Base-by-base conservation (phyloP, 1,140 invertebrate genomes). In the Lycorma delicatula region DNA sequence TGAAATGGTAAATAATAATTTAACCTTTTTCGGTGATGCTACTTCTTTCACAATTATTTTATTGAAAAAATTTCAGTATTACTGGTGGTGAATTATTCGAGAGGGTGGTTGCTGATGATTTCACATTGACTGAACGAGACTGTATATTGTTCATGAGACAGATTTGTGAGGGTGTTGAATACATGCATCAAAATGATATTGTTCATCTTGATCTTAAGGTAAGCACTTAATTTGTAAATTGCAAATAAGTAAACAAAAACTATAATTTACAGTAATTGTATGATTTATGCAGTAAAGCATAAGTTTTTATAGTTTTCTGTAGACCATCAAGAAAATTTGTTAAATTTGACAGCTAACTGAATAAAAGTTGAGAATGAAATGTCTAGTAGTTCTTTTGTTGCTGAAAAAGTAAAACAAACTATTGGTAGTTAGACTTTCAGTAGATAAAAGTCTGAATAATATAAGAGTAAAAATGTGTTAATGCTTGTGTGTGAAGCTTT, bases 51-150 rank as follows among this genome's bases (percentile, higher is more conserved):
- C 6, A 16, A 25, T 44, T 29, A 26, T 0, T 49, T 34, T 54
- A 16, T 47, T 22, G n/a, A n/a, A n/a, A n/a, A n/a, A n/a, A n/a
- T 66, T 72, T 23, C 68, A 94, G 93, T 67, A 86, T 95, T 66
- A 87, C 87, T 61, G 93, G 93, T 20, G 93, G 92, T 1, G 92
- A 97, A 72, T 73, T 97, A 26, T 95, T 96, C 66, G 92, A 95
- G 68, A 77, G 92, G 54, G 89, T 96, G 5, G 87, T 91, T 0
- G 89, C 88, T 3, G 92, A 95, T 63, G 91, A 96, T 68, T 92
- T 94, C 67, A 90, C 89, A 0, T 74, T 95, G 11, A 94, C 91
- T 1, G 93, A 97, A 75, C 77, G 81, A 62, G 91, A 95, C 70
- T 91, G 91, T 68, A 86, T 93, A 46, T 76, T 91, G n/a, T 97